A percentile compares a stretch with the other conserved stretches of the same genome.
Conservation (phyloP, 2,888 invertebrate species). For the Morpho deidamia region DNA sequence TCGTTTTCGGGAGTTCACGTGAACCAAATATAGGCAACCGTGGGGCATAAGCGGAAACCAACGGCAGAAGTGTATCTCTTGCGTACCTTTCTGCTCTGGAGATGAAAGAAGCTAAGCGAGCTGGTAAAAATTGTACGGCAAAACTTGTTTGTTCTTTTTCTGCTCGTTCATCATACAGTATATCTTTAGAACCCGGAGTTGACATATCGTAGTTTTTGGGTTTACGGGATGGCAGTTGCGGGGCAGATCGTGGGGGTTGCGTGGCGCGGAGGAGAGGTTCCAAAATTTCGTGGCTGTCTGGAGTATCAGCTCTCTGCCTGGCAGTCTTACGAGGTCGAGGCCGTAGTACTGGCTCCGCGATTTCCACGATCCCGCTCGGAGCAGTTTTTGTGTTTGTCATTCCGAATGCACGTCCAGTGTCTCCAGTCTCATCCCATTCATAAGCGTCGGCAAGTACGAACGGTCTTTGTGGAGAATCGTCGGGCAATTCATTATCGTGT, state of each 20-base stretch:
- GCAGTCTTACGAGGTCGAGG: constrained; percentile 78
- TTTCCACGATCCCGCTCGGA: constrained; percentile 76
- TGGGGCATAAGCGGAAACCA: constrained; percentile 89
- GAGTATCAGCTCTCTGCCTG: constrained; percentile 67
- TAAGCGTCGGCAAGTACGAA: constrained; percentile 53
- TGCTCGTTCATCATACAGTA: constrained; percentile 45
- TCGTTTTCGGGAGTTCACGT: constrained; percentile 63
- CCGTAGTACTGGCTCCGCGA: constrained; percentile 85
- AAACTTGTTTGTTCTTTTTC: constrained; percentile 64
- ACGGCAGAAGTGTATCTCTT: constrained; percentile 84
- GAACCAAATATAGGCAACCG: constrained; percentile 81
- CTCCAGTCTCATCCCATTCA: constrained; percentile 72
- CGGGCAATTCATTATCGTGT: constrained; percentile 63
- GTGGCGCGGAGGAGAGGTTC: constrained; percentile 81
- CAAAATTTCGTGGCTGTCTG: constrained; percentile 79
- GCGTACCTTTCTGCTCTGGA: constrained; percentile 90
- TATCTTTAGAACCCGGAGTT: constrained; percentile 59
- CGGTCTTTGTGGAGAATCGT: constrained; percentile 54
- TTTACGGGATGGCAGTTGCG: constrained; percentile 47
- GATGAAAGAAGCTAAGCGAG: constrained; percentile 86
- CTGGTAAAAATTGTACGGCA: constrained; percentile 89
- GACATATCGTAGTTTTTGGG: constrained; percentile 68
- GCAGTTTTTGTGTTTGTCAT: constrained; percentile 69
- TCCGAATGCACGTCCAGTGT: constrained; percentile 81
- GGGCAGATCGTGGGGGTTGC: constrained; percentile 49